Base-by-base conservation (phyloP, 2,888 invertebrate species). In the Autographa pulchrina region DNA sequence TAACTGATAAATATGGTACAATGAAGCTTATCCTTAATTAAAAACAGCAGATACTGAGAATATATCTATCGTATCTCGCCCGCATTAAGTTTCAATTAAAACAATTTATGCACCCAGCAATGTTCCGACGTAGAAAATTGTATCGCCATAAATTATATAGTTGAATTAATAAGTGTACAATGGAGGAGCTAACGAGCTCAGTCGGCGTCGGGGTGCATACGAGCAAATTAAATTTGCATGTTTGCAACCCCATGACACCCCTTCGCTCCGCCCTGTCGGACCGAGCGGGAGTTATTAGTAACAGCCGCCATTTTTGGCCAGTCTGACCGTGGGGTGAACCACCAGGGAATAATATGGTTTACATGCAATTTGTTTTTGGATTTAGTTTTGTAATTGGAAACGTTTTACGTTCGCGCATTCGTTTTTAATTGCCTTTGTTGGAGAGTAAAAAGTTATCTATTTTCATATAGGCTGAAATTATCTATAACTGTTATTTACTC, bases 41-140 rank as follows among this genome's bases (percentile, higher is more conserved):
- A 63, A 78, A 80, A 58, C 20, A 48, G 59, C 61, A 70, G 74
- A 71, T 78, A 75, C 64, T 52, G 41, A 54, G 32, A 35, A 68
- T 68, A 60, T 72, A 70, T 68, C 68, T 77, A 60, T 54, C 70
- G 52, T 73, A 81, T 80, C 75, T 84, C 66, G 80, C 91, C 95
- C 95, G 95, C 94, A 95, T 95, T 94, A 93, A 93, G 80, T 92
- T 94, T 91, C 94, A 94, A 93, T 94, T 93, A 94, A 90, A 89
- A 86, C 91, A 92, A 93, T 93, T 93, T 93, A 93, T 94, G 90
- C 91, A 88, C 89, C 89, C 88, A 83, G 83, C 82, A 84, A 82
- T 83, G 84, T 77, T 81, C 79, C 71, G 81, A 81, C 83, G 88
- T 88, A 86, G 83, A 86, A 87, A 88, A 86, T 86, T 87, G 84